Evolutionary conservation across 2,797 vertebrate species (phyloP).

Genomic region (Serranus cabrilla): DNA sequence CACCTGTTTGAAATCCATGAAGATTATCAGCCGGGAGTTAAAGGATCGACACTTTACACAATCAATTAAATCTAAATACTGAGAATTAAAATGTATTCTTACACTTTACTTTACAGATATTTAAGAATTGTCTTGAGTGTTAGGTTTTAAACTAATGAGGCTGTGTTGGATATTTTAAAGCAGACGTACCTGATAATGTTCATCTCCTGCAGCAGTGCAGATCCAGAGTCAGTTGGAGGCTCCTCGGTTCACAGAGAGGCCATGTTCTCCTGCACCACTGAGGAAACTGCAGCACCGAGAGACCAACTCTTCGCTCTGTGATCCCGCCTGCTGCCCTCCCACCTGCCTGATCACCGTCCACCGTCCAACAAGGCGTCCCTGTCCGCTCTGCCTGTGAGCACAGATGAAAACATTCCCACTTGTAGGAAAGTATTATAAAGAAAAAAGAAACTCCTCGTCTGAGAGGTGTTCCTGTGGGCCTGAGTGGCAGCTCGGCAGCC

Average conservation of each 20-base stretch:
- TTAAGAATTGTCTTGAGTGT: background rate
- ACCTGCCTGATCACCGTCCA: conserved; percentile 43
- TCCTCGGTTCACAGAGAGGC: conserved; percentile 56
- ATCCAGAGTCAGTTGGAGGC: conserved; percentile 35
- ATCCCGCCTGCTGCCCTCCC: conserved; percentile 41
- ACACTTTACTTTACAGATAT: background rate
- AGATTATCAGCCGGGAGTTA: background rate
- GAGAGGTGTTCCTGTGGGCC: conserved; percentile 59
- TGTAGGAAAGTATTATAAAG: conserved; percentile 49
- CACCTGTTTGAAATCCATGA: conserved; percentile 38
- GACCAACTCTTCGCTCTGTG: conserved; percentile 40
- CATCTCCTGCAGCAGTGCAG: conserved; percentile 65
- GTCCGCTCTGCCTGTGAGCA: conserved; percentile 22
- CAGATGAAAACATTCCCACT: conserved; percentile 49
- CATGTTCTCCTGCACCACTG: conserved; percentile 59
- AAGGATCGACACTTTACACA: conserved; percentile 15
- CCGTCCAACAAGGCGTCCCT: conserved; percentile 15
- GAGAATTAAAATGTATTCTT: background rate
- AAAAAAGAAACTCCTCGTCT: conserved; percentile 25
- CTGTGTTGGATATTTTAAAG: background rate
- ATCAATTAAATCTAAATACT: background rate
- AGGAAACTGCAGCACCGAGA: conserved; percentile 41
- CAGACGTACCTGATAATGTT: conserved; percentile 75
- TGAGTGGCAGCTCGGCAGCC: conserved; percentile 78
- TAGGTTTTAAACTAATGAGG: background rate